Evolutionary conservation across 2,888 invertebrate genomes (phyloP).

Genomic region (Belgica antarctica): DNA sequence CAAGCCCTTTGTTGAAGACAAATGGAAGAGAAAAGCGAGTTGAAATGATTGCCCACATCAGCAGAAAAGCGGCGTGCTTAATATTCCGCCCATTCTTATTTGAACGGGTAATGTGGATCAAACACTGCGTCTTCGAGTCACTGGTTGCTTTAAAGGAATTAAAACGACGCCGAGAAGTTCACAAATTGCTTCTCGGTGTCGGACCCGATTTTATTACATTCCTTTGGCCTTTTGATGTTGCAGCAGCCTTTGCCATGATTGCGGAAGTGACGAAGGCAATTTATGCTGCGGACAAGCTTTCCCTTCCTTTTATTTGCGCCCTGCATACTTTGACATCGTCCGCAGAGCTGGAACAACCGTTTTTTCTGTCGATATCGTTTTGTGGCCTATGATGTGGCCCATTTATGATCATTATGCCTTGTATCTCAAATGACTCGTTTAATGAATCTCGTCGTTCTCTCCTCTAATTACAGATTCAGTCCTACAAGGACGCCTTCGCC

Average conservation of each 20-base stretch:
- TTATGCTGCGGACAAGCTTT: conserved; percentile 9
- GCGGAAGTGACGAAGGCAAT: background rate
- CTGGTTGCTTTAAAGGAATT: background rate
- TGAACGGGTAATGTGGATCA: background rate
- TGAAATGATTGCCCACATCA: conserved; percentile 25
- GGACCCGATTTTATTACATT: background rate
- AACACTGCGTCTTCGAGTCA: no score
- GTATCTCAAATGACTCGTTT: background rate
- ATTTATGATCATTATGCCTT: conserved; percentile 28
- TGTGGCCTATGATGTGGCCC: background rate
- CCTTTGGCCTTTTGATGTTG: background rate
- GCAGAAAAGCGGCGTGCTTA: conserved; percentile 23
- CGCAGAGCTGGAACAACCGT: background rate
- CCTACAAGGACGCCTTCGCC: conserved; percentile 90
- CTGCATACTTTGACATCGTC: background rate
- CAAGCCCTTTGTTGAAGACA: no score
- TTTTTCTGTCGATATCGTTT: background rate
- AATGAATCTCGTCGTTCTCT: conserved; percentile 31
- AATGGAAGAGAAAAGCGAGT: background rate
- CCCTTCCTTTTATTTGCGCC: background rate
- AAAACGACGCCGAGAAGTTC: no score
- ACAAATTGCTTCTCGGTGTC: background rate
- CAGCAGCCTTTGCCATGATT: background rate
- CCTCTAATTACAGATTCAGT: conserved; percentile 68
- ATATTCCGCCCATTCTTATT: background rate